Base-by-base conservation (phyloP, 2,797 vertebrate species). In the Coracias cyanogaster region DNA sequence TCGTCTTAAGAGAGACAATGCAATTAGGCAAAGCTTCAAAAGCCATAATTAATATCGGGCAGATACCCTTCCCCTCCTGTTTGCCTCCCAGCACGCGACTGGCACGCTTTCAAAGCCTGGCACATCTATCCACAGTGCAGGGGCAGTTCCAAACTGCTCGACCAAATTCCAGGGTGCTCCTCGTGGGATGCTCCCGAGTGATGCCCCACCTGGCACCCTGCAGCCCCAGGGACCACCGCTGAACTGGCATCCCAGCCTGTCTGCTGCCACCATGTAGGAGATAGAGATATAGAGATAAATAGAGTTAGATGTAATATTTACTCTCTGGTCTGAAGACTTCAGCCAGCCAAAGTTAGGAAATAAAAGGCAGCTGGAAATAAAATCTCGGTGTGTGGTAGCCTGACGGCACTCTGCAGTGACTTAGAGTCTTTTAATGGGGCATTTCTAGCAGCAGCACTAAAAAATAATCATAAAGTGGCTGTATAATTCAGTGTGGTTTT, bases 1-100 rank as follows among this genome's bases (percentile, higher is more conserved):
- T 58, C 15, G 72, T 81, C 93, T 96, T 91, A 89, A 86, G 93
- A 96, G 95, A 96, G 82, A 94, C 93, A 89, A 91, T 74, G 94
- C 85, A 96, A 97, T 96, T 96, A 97, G 96, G 95, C 72, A 90
- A 94, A 92, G 95, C 96, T 96, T 96, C 95, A 83, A 57, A 96
- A 95, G 62, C 94, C 92, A 82, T 94, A 92, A 97, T 95, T 96
- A 97, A 91, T 92, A 92, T 48, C 12, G 22, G 82, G 86, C 0
- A 46, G 51, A 31, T 87, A 90, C 86, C 51, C 64, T 35, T 95
- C 69, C 77, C 64, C 90, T 95, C 92, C 87, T 65, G 54, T 39
- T 66, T 83, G 88, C 73, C 85, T 87, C 18, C 2, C 49, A 82
- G 24, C 91, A 60, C 3, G 12, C 18, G 86, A 31, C 81, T 84